Evolutionary conservation across 2,888 invertebrate species (phyloP), one percentile per base, ranked within the genome.

Genomic region (Boloria selene): DNA sequence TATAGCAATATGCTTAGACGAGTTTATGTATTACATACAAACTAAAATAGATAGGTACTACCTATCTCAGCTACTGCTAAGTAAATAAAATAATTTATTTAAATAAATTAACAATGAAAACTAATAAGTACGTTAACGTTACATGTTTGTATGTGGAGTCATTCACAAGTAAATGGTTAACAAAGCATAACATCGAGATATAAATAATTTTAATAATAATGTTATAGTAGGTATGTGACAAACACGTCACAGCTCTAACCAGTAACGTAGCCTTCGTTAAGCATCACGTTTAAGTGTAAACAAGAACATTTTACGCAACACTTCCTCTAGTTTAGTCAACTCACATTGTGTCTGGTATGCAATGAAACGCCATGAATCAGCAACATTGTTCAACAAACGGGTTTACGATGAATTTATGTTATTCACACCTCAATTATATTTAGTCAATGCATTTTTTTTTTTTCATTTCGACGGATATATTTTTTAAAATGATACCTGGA

Each of bases 311-410:
- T 63, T 42, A 55, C 56, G 55, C 58, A 52, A 64, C 44, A 26
- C 51, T 52, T 64, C 64, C 64, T 59, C 58, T 22, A 64, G 18
- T 64, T 64, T 45, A 64, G 56, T 58, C 58, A 51, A 31, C 56
- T 59, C 52, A 64, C 58, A 64, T 31, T 52, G 51, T 44, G 64
- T 52, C 45, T 38, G 58, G 64, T 64, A 64, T 64, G 64, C 58
- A 64, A 64, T 64, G 58, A 64, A 64, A 51, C 38, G 31, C 51
- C 64, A 45, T 58, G 64, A 64, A 58, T 64, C 52, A 58, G 64
- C 64, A 64, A 52, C 45, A 58, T 52, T 64, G 56, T 58, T 59
- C 17, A 38, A 64, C 51, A 42, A 59, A 59, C 51, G 45, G 22
- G 44, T 45, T 18, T 47, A 26, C 14, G 26, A 16, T 16, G 49